Conservation (phyloP, 1,140 invertebrate genomes). For the Hylyphantes graminicola region DNA sequence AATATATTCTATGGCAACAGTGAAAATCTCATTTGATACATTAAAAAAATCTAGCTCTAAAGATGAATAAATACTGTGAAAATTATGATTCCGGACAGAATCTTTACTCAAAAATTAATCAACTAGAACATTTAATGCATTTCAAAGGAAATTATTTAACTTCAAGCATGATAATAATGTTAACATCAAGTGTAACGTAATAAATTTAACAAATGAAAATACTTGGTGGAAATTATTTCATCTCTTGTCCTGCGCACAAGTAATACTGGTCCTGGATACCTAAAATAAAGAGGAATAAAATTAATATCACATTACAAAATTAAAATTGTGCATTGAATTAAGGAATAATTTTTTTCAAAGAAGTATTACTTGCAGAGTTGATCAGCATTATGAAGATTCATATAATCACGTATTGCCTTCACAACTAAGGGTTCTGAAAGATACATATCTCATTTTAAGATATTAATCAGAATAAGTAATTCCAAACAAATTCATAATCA, state of each 20-base stretch:
- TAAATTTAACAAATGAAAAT: constrained; percentile 22
- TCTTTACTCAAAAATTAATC: too few relatives aligned
- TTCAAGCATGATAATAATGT: too few relatives aligned
- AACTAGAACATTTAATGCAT: too few relatives aligned
- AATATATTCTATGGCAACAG: constrained; percentile 11
- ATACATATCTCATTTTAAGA: background rate
- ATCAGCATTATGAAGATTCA: constrained; percentile 84
- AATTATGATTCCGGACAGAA: too few relatives aligned
- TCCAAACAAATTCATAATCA: too few relatives aligned
- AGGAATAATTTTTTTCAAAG: background rate
- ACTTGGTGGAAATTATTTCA: constrained; percentile 85
- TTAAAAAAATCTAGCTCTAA: too few relatives aligned
- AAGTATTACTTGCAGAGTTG: constrained; percentile 74
- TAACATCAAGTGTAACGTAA: background rate
- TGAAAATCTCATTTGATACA: too few relatives aligned
- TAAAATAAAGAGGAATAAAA: constrained; percentile 49
- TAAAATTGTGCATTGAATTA: background rate
- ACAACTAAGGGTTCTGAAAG: constrained; percentile 65
- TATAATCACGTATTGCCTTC: constrained; percentile 81
- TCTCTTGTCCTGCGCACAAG: constrained; percentile 88
- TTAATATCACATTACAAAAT: background rate
- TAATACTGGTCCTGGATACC: constrained; percentile 81
- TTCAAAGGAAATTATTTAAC: too few relatives aligned
- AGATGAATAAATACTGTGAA: too few relatives aligned
- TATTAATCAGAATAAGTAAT: background rate